Conservation (phyloP, 2,113 vertebrate species). For the Leucopsar rothschildi region DNA sequence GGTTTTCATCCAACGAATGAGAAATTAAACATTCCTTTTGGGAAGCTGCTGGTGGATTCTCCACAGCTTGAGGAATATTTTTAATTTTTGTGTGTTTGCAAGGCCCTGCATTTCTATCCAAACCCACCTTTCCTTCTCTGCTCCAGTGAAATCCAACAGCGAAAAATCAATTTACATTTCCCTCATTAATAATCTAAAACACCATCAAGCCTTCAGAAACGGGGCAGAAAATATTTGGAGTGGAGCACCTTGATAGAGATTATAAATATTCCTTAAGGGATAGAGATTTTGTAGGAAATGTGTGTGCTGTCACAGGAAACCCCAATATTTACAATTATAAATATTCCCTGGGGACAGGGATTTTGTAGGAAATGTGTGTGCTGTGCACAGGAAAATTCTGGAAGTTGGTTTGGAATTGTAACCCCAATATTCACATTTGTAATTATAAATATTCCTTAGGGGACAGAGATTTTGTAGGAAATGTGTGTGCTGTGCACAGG, state of each 20-base stretch:
- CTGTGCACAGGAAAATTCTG: too few species aligned
- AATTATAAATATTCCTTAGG: too few species aligned
- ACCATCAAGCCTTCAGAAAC: neutral
- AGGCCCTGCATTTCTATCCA: accelerated
- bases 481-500: too few species aligned
- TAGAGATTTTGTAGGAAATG: too few species aligned
- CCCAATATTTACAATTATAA: too few species aligned
- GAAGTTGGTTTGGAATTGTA: too few species aligned
- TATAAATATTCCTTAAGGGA: too few species aligned
- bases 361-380: too few species aligned
- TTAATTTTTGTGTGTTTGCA: neutral
- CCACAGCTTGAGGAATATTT: accelerated
- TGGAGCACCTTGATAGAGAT: neutral
- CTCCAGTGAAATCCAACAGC: neutral
- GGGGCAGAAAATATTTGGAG: neutral
- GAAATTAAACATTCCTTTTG: neutral
- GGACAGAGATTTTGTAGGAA: too few species aligned
- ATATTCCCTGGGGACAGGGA: too few species aligned
- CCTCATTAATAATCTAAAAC: neutral
- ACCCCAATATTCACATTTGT: too few species aligned
- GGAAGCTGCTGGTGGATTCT: neutral
- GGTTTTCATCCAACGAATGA: neutral
- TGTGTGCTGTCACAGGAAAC: too few species aligned
- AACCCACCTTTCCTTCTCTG: neutral
- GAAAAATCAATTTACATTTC: neutral